Base-by-base conservation (phyloP, 37 sponge, comb jelly and placozoan species). In the Haliclona indistincta region DNA sequence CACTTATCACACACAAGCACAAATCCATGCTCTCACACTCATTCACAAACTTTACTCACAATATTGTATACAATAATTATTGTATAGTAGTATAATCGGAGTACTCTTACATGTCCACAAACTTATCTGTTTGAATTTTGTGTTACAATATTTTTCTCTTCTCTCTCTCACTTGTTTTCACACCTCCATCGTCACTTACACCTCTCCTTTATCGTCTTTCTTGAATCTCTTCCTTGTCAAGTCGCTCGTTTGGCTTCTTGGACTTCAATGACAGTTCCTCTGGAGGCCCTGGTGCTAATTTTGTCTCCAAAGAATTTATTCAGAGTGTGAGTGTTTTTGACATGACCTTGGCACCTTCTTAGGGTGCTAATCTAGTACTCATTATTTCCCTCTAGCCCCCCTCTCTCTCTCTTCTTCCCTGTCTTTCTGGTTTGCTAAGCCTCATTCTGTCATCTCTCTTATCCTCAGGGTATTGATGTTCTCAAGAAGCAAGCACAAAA, bases 231-330 rank as follows among this genome's bases (percentile, higher is more conserved):
- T 53, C 11, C 39, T 37, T 32, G 52, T 17, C 22, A 63, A 80
- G 81, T 32, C 81, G 81, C 6, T 71, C 72, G 13, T 80, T 80
- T 71, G 81, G 81, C 3, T 80, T 80, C 34, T 40, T 80, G 63
- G 73, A 61, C 28, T 56, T 80, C 39, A 62, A 80, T 3, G 4
- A 52, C 4, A 15, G 13, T 34, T 38, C 54, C 23, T n/a, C 28
- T 58, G 22, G 26, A 25, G 13, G 33, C 23, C 17, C 7, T 42
- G 64, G 51, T 17, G 28, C 43, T 3, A 47, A 39, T 23, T 66
- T 39, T 23, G 60, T 81, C 42, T 29, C 82, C 45, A 66, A 73
- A 32, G 74, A 81, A 29, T 73, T 73, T 2, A 66, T 73, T 22
- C 42, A 25, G 23, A 43, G 45, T 63, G 81, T 80, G 7, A 6